Evolutionary conservation across 1,140 invertebrate species (phyloP).

Genomic region (Tetraneura akinire): DNA sequence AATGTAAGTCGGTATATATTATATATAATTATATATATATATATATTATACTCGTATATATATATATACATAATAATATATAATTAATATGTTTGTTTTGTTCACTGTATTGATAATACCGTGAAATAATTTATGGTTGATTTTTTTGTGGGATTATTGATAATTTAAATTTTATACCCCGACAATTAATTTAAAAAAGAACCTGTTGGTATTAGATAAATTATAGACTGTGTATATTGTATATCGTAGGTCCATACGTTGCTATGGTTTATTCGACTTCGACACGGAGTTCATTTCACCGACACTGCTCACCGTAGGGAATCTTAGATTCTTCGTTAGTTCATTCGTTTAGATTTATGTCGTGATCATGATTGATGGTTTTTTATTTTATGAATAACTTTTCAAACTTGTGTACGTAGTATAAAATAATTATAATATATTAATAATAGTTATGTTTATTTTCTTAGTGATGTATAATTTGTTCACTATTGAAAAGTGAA

Average conservation of each 20-base stretch:
- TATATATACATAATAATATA: too few species aligned
- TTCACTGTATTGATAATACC: not conserved
- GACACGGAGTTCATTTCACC: constrained; percentile 17
- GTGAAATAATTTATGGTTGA: not conserved
- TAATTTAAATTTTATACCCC: not conserved
- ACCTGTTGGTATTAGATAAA: not conserved
- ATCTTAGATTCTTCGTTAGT: not conserved
- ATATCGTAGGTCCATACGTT: too few species aligned
- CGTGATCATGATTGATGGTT: constrained; percentile 45
- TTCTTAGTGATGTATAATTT: constrained; percentile 22
- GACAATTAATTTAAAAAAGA: not conserved
- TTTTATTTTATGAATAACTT: constrained; percentile 24
- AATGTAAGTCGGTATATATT: too few species aligned
- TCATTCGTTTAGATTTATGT: constrained; percentile 16
- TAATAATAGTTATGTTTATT: constrained; percentile 47
- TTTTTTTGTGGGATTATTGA: too few species aligned
- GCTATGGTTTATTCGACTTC: not conserved
- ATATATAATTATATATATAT: too few species aligned
- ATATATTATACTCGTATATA: too few species aligned
- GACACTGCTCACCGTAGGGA: not conserved
- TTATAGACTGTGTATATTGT: not conserved
- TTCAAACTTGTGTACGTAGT: not conserved
- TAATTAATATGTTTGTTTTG: too few species aligned
- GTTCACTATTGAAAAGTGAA: constrained; percentile 43
- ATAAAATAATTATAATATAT: constrained; percentile 12